Evolutionary conservation across 2,888 invertebrate species (phyloP), one percentile per base, ranked within the genome.

Genomic region (Scaptomyza tumidula): DNA sequence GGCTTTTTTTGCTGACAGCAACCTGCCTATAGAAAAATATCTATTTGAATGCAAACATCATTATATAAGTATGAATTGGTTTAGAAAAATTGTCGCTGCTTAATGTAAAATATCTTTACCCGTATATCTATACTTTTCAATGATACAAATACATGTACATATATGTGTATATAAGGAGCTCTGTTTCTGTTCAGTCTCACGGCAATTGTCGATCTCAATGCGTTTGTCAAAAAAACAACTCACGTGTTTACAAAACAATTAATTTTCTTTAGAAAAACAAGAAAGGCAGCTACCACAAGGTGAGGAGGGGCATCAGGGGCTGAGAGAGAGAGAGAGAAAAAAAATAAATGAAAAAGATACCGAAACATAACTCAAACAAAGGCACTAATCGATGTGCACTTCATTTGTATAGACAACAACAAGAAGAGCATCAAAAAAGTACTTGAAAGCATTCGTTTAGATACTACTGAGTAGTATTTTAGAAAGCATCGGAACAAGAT

Each of bases 351-450:
- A 85, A 87, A 87, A 84, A 84, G 87, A 87, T 76, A 85, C 83
- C 83, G 83, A 75, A 79, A 75, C 87, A 87, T 84, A 84, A 84
- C 79, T 87, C 83, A 84, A 85, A 79, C 87, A 87, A 81, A 80
- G 46, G 37, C 88, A 86, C 86, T 82, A 87, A 84, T 84, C 86
- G 84, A 58, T 80, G 73, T 74, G 88, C 83, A 82, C 82, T 83
- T 83, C 77, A 82, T 83, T 82, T 75, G 79, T 84, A 71, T 78
- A 82, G 66, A 67, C 52, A 71, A 58, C 62, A 72, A 57, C 56
- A 52, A 41, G 39, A 55, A 60, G 56, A 66, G 64, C 74, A 54
- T 60, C 33, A 58, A 58, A 78, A 59, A n/a, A 6, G 35, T 50
- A 78, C 74, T 78, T 70, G 81, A 72, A 71, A 44, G 46, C 70